phyloP scores from a whole-genome alignment of 2,888 invertebrate species.

The Chydorus sphaericus region DNA sequence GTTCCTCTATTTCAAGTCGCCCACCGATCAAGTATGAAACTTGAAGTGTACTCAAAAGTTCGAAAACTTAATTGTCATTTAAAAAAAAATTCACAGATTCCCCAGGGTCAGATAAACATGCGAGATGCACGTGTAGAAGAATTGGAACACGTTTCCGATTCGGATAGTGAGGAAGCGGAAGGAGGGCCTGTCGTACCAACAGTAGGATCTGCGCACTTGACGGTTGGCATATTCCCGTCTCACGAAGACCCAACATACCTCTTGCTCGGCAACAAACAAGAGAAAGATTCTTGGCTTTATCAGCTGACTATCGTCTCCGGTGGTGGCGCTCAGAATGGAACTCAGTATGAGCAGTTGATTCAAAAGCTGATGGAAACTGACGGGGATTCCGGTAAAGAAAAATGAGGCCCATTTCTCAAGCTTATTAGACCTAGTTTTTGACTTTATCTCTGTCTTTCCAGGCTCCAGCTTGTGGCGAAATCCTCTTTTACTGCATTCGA shows the following conservation, averaged over 20 bases:
- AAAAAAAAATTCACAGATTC: slow-evolving; percentile 44
- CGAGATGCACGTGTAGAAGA: slow-evolving; percentile 88
- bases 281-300: slow-evolving; percentile 56
- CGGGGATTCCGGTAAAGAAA: slow-evolving; percentile 80
- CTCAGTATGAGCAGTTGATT: slow-evolving; percentile 88
- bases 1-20: slow-evolving; percentile 90
- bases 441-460: slow-evolving; percentile 27
- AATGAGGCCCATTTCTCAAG: slow-evolving; percentile 30
- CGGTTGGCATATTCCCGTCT: slow-evolving; percentile 85
- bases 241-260: slow-evolving; percentile 88
- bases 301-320: slow-evolving; percentile 78
- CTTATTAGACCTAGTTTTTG: neutral
- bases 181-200: slow-evolving; percentile 47
- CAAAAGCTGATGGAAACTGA: slow-evolving; percentile 94
- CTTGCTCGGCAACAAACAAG: slow-evolving; percentile 77
- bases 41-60: neutral
- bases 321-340: slow-evolving; percentile 70
- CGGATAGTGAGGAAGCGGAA: slow-evolving; percentile 74
- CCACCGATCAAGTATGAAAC: slow-evolving; percentile 66
- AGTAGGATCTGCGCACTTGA: slow-evolving; percentile 41
- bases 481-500: slow-evolving; percentile 74
- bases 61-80: neutral
- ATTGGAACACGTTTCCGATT: slow-evolving; percentile 82
- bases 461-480: slow-evolving; percentile 87
- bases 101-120: slow-evolving; percentile 89